Evolutionary conservation across 2,888 invertebrate genomes (phyloP), one percentile per base, ranked within the genome.

Genomic region (Vandiemenella viatica): DNA sequence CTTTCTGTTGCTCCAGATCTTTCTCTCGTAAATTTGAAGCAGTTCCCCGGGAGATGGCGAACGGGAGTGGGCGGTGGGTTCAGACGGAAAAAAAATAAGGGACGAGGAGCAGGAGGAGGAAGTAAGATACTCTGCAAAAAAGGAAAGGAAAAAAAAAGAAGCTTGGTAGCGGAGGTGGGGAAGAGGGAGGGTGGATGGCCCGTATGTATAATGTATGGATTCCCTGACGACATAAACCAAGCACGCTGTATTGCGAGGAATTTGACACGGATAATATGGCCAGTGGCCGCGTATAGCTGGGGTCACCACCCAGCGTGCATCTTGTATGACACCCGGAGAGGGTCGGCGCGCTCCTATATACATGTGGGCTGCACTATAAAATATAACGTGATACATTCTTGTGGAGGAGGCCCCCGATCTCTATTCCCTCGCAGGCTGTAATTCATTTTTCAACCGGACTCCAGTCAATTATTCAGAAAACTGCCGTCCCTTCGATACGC

Each of bases 401-500:
- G 50, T 52, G 37, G 52, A 47, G 45, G 41, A 32, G 17, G n/a
- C n/a, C n/a, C n/a, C n/a, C n/a, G n/a, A 10, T 32, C 32, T 32
- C 32, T 32, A 32, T 32, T 32, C 32, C 32, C 32, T 32, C 32
- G 32, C 40, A 22, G 38, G 59, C 63, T 62, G 67, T 68, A 69
- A 68, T 67, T 69, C 69, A 69, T 69, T 68, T 68, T 67, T 66
- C 62, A 67, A 32, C 67, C 67, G 69, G 69, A 69, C 69, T 62
- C 67, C 65, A 65, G 69, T 69, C 69, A 69, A 69, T 69, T 69
- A 69, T 69, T 69, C 67, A 69, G 67, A 48, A 68, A 69, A 69
- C 67, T 68, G 67, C 67, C 63, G 65, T 67, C 67, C 69, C 67
- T 61, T 57, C 58, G 67, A 63, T 32, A n/a, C 32, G 32, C 32